Evolutionary conservation across 2,797 vertebrate species (phyloP), one percentile per base, ranked within the genome.

Genomic region (Hybognathus amarus): DNA sequence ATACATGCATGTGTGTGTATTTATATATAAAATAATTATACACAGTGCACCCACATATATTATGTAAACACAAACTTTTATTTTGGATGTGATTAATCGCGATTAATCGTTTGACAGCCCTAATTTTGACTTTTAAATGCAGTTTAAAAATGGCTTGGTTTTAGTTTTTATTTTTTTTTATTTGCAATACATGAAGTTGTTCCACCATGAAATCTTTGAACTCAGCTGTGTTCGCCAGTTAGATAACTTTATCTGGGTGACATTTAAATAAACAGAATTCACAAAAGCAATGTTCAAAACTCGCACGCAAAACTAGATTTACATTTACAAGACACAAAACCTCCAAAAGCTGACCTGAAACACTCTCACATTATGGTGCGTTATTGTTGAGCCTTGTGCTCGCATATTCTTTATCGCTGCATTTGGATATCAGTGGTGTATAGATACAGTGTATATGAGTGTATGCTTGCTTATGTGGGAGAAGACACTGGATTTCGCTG

Each of bases 401-500:
- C 27, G 1, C 59, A n/a, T 36, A 7, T 74, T 74, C 30, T 36
- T 74, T 54, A 52, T 56, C 3, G n/a, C 52, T 76, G 36, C 52
- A 24, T 27, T 3, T 76, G 36, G 7, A 74, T 18, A 42, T 61
- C 5, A 30, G 24, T 42, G 15, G 38, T 45, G 17, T n/a, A 36
- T 59, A 10, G 13, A 38, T 33, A 67, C 36, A 45, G 66, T 36
- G 27, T 77, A 22, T 47, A 42, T 68, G 54, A 69, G 59, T 68
- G 20, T 66, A 22, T 73, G n/a, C 66, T 68, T 81, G n/a, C 42
- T 18, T 79, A 45, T 69, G n/a, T 36, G 8, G 12, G 33, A 52
- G 45, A 82, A 75, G 18, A 30, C 40, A 56, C 9, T 70, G 50
- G n/a, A 80, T 81, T 73, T 80, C 11, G 69, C 83, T 83, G 67